Percentiles rank a stretch among this genome's conserved stretches.
Conservation (phyloP, 2,113 vertebrate genomes). For the Galeopterus variegatus region DNA sequence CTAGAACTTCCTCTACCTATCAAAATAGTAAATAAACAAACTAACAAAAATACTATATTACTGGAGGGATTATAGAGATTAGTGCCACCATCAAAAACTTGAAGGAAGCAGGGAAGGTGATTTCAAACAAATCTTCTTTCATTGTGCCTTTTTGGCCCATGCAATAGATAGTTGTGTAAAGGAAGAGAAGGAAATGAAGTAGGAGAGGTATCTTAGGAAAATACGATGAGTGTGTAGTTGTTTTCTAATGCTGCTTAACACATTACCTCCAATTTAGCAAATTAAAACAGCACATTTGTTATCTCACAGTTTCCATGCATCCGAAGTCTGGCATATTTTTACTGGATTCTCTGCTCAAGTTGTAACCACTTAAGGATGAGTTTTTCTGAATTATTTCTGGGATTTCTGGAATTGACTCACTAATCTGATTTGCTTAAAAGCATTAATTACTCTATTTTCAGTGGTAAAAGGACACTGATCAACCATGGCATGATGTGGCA, state of each 20-base stretch:
- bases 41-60: rapidly evolving
- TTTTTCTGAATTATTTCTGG: background rate
- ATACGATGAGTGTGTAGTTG: background rate
- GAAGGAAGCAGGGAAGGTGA: background rate
- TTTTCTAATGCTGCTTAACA: background rate
- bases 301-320: background rate
- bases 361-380: background rate
- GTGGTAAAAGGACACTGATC: background rate
- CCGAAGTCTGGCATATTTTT: background rate
- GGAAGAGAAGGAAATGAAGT: background rate
- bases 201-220: background rate
- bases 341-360: background rate
- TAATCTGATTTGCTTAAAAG: background rate
- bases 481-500: background rate
- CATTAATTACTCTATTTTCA: background rate
- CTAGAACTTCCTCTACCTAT: background rate
- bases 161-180: background rate
- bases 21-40: background rate
- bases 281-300: background rate
- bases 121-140: background rate
- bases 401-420: background rate
- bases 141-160: background rate
- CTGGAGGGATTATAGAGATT: background rate
- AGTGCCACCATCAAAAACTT: background rate
- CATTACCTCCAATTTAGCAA: background rate